Evolutionary conservation across 2,797 vertebrate species (phyloP), one percentile per base, ranked within the genome.

Genomic region (Onychomys torridus): DNA sequence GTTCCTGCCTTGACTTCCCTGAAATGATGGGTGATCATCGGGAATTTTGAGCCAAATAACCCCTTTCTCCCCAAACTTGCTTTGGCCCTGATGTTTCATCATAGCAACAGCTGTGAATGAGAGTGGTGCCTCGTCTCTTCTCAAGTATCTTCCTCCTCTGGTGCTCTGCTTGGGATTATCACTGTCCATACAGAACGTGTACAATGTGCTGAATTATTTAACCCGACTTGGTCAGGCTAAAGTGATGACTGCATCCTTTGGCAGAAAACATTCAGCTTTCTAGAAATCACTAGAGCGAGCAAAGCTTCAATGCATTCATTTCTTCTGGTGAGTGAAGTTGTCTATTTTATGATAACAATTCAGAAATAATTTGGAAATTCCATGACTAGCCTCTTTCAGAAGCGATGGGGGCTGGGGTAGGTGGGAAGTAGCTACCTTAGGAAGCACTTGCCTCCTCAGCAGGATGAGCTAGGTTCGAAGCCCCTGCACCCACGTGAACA

Each of bases 331-430:
- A 55, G 32, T 46, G 13, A 76, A 77, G 9, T 52, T 6, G 17
- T 93, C 25, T 93, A 19, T 84, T 90, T 95, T 89, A 21, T 69
- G 75, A 63, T 27, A 49, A 57, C 55, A 25, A 85, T 27, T 90
- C 37, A 59, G 67, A 97, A 93, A 63, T 91, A 37, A 95, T 84
- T 87, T 89, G 52, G 59, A 52, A 93, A 83, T 90, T 91, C 32
- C 29, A 21, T 65, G 8, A 21, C 2, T 82, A 61, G 46, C 83
- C 7, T 52, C 85, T 88, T 93, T 93, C 52, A 75, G 85, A 85
- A 87, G 12, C 17, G 2, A 71, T 37, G 27, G 37, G n/a, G n/a
- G 2, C 5, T 9, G 0, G 67, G 21, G 65, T 12, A 23, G 37
- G 25, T 2, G 10, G 3, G 16, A 29, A 8, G n/a, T 73, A 16